Conservation (phyloP, 2,888 invertebrate species). For the Drosophila ezoana region DNA sequence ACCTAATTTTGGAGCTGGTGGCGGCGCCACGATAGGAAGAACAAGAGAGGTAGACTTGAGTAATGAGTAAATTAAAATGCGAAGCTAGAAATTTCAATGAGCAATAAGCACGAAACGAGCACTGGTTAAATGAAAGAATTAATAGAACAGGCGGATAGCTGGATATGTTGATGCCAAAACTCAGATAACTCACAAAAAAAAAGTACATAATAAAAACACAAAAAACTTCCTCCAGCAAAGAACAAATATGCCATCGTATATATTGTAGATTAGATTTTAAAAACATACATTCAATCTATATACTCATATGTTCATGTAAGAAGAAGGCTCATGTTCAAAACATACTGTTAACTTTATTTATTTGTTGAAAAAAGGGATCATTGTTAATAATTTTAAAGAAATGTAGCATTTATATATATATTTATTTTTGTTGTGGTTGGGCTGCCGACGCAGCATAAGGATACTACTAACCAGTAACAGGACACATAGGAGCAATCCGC, state of each 20-base stretch:
- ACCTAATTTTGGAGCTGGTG: conserved; percentile 79
- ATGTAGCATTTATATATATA: too few relatives aligned
- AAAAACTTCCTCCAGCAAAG: background rate
- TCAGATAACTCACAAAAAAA: background rate
- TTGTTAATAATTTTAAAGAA: too few relatives aligned
- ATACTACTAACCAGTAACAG: conserved; percentile 91
- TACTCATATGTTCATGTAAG: too few relatives aligned
- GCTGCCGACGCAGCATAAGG: conserved; percentile 29
- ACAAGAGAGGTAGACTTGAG: conserved; percentile 38
- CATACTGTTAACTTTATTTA: too few relatives aligned
- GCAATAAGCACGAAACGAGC: conserved; percentile 43
- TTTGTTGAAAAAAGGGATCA: too few relatives aligned
- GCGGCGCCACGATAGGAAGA: conserved; percentile 48
- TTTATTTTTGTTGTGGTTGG: background rate
- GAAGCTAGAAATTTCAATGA: conserved; percentile 52
- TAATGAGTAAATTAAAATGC: conserved; percentile 77
- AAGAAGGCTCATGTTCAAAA: too few relatives aligned
- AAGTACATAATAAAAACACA: background rate
- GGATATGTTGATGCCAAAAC: background rate
- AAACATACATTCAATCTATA: too few relatives aligned
- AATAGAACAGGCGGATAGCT: conserved; percentile 20
- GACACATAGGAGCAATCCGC: conserved; percentile 93
- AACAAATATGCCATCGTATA: background rate
- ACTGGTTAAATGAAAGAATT: conserved; percentile 50
- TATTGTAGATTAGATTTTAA: too few relatives aligned